Evolutionary conservation across 2,113 vertebrate genomes (phyloP).

Genomic region (Dipodomys ordii): DNA sequence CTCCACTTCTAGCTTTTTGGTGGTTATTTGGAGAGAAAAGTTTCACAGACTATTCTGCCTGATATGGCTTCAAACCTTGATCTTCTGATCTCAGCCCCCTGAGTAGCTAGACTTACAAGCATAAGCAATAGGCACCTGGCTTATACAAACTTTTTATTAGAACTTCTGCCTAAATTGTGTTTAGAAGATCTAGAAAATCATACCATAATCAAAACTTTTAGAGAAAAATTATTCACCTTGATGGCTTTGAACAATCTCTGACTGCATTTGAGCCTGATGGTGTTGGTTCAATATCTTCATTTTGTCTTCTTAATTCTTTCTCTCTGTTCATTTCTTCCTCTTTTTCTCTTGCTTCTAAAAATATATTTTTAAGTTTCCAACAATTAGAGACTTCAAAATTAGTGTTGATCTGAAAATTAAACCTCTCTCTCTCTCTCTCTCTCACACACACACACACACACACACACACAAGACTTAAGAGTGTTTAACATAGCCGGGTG

Average conservation of each 20-base stretch:
- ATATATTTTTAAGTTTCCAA: not conserved
- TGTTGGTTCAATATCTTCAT: slow-evolving; percentile 53
- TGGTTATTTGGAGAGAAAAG: no score
- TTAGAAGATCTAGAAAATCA: not conserved
- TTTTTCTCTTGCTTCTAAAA: slow-evolving; percentile 88
- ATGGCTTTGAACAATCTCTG: slow-evolving; percentile 50
- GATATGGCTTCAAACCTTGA: no score
- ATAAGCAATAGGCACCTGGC: no score
- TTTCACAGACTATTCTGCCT: no score
- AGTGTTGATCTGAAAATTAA: slow-evolving; percentile 26
- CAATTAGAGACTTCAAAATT: slow-evolving; percentile 5
- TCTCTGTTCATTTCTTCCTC: slow-evolving; percentile 84
- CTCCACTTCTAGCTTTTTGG: no score
- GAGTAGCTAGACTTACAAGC: no score
- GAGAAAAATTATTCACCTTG: slow-evolving; percentile 80
- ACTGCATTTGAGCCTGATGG: slow-evolving; percentile 75
- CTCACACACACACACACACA: not conserved
- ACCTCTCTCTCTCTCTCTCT: no score
- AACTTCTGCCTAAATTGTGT: not conserved
- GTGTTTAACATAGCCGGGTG: no score
- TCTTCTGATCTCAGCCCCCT: no score
- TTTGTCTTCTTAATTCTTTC: slow-evolving; percentile 78
- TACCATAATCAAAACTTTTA: not conserved
- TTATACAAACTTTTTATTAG: not conserved
- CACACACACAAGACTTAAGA: not conserved